Evolutionary conservation across 2,888 invertebrate genomes (phyloP).

Genomic region (Eubasilissa splendida): DNA sequence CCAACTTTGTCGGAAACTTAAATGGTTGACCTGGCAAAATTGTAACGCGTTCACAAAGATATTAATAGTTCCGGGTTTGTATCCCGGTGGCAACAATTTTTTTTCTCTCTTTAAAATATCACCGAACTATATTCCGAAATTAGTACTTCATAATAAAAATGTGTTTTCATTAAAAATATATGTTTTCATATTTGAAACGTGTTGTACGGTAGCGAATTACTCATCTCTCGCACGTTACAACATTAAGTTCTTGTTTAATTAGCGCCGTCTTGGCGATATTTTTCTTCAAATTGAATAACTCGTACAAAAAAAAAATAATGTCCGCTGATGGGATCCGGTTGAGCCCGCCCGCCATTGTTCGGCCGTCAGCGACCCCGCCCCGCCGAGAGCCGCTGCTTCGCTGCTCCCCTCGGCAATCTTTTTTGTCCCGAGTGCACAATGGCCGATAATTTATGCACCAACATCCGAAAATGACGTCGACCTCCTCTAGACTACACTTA

Average conservation of each 20-base stretch:
- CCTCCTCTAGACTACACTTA: background rate
- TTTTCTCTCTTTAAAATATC: too few relatives aligned
- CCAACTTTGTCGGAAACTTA: too few relatives aligned
- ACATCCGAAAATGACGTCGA: constrained; percentile 53
- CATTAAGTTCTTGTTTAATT: background rate
- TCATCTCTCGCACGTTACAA: too few relatives aligned
- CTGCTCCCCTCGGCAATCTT: constrained; percentile 9
- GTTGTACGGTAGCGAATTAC: too few relatives aligned
- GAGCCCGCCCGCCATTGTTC: constrained; percentile 51
- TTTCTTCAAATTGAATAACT: constrained; percentile 17
- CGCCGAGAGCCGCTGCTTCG: constrained; percentile 3
- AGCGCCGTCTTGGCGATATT: constrained; percentile 22
- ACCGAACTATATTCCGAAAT: too few relatives aligned
- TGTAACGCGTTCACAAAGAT: too few relatives aligned
- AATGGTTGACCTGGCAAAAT: too few relatives aligned
- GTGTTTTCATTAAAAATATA: too few relatives aligned
- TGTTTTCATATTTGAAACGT: too few relatives aligned
- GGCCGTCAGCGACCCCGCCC: constrained; percentile 51
- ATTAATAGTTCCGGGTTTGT: too few relatives aligned
- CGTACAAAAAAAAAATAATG: constrained; percentile 16
- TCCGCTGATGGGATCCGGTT: constrained; percentile 40
- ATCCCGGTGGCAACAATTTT: too few relatives aligned
- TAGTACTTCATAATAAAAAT: too few relatives aligned
- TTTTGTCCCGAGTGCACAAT: constrained; percentile 41
- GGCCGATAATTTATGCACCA: constrained; percentile 54